Conservation (phyloP, 2,888 invertebrate species). For the Hyles lineata region DNA sequence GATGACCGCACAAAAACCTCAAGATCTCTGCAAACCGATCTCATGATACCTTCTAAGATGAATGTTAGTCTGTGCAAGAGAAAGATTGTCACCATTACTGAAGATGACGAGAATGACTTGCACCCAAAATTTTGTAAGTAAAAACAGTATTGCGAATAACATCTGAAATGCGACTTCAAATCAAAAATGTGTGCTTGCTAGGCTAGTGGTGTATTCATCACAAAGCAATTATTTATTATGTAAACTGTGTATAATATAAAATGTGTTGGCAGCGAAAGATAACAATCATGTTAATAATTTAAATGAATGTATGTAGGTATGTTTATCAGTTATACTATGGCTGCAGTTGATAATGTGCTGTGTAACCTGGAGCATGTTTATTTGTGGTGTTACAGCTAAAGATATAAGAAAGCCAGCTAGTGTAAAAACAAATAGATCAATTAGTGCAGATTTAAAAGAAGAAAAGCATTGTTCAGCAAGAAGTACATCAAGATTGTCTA, state of each 20-base stretch:
- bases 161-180: no score
- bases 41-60: constrained; percentile 46
- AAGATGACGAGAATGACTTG: constrained; percentile 64
- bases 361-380: not conserved
- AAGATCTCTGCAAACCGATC: constrained; percentile 58
- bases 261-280: not conserved
- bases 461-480: constrained; percentile 51
- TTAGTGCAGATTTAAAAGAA: constrained; percentile 50
- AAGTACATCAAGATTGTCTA: constrained; percentile 54
- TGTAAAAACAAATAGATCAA: constrained; percentile 50
- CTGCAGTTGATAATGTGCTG: not conserved
- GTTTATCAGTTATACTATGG: constrained; percentile 10
- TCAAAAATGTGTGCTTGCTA: not conserved
- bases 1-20: constrained; percentile 53
- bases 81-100: constrained; percentile 72
- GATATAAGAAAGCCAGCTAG: constrained; percentile 43
- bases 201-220: not conserved
- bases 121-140: constrained; percentile 67
- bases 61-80: constrained; percentile 56
- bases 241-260: not conserved
- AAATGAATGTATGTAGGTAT: not conserved
- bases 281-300: not conserved
- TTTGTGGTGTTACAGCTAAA: constrained; percentile 47
- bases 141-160: not conserved
- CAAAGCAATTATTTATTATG: not conserved